Evolutionary conservation across 2,113 vertebrate species (phyloP).

Genomic region (Neotragus moschatus): DNA sequence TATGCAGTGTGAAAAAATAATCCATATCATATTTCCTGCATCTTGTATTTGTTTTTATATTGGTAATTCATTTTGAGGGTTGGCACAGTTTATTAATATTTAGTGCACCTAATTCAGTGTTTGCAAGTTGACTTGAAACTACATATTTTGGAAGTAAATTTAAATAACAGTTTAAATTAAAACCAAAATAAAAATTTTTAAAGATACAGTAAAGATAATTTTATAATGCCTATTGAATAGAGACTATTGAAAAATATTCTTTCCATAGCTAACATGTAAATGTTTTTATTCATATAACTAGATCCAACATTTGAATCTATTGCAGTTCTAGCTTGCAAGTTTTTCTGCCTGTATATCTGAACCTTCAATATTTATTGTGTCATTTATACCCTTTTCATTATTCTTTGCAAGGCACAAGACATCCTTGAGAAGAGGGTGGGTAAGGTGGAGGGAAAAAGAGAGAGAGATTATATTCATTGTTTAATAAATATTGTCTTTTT

Average conservation of each 20-base stretch:
- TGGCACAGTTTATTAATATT: conserved; percentile 26
- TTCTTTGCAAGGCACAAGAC: neutral
- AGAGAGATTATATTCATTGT: neutral
- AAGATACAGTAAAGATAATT: neutral
- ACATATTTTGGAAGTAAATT: neutral
- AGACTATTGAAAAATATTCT: neutral
- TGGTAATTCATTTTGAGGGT: neutral
- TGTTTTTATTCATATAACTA: neutral
- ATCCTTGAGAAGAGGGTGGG: neutral
- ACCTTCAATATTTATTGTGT: neutral
- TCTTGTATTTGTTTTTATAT: neutral
- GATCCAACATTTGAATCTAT: neutral
- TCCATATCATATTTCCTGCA: neutral
- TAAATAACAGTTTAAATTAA: conserved; percentile 5
- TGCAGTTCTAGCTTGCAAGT: neutral
- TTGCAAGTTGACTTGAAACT: neutral
- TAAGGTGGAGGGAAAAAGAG: too few species aligned
- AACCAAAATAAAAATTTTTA: neutral
- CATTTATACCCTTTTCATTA: neutral
- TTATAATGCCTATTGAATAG: neutral
- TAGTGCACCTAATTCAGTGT: neutral
- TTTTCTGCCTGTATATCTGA: neutral
- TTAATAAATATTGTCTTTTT: neutral
- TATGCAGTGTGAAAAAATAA: neutral
- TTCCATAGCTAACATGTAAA: neutral